phyloP scores from a whole-genome alignment of 2,797 vertebrate genomes.

The Bradypodion pumilum region DNA sequence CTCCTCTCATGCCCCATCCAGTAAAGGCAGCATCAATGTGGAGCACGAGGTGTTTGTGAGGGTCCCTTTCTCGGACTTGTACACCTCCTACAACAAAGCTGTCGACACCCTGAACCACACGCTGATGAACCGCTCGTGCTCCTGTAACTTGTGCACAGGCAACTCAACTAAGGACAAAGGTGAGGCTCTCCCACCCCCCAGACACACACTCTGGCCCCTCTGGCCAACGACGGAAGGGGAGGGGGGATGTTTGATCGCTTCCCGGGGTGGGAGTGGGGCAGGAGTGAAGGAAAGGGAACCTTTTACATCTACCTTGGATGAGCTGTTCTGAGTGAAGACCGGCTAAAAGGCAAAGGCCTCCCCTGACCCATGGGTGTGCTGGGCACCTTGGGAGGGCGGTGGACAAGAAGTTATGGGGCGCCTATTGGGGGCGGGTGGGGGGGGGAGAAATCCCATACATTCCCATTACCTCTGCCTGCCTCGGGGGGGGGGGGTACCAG shows the following conservation, averaged over 20 bases:
- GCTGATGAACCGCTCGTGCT: accelerated
- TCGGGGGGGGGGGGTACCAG: too few species aligned
- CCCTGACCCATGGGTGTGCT: too few species aligned
- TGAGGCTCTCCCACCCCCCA: neutral
- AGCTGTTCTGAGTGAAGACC: neutral
- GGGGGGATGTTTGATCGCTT: too few species aligned
- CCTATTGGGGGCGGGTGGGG: too few species aligned
- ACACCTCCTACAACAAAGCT: accelerated
- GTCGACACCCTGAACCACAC: accelerated
- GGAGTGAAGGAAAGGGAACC: neutral
- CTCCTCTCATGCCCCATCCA: neutral
- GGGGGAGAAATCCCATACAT: too few species aligned
- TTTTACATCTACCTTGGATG: neutral
- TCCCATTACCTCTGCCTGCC: too few species aligned
- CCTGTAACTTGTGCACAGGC: neutral
- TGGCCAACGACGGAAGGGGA: neutral
- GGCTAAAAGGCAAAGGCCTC: too few species aligned
- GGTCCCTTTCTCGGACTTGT: neutral
- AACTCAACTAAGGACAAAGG: accelerated
- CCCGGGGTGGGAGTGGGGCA: too few species aligned
- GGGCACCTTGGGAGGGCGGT: too few species aligned
- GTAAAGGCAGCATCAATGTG: neutral
- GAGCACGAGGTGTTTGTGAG: neutral
- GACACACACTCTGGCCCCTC: neutral
- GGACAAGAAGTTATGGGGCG: too few species aligned